Conservation (phyloP, 1,140 invertebrate genomes). For the Dinoponera quadriceps region DNA sequence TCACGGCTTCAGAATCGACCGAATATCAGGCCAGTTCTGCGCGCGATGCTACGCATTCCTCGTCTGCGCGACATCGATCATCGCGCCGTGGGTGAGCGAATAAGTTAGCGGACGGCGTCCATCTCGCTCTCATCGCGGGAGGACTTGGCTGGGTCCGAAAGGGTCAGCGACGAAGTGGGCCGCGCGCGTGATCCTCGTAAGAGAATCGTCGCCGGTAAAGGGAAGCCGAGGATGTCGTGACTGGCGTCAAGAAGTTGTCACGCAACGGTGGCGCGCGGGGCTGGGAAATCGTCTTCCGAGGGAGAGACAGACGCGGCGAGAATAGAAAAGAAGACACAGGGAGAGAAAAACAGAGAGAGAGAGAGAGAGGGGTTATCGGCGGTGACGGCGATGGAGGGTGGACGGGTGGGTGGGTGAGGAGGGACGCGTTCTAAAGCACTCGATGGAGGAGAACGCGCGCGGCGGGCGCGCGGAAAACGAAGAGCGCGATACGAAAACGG, state of each 20-base stretch:
- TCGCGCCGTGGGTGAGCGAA: not conserved
- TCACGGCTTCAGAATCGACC: not conserved
- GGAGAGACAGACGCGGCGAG: conserved; percentile 43
- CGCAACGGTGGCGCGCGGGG: conserved; percentile 1
- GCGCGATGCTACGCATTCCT: not conserved
- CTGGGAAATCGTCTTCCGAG: conserved; percentile 21
- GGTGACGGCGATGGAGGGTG: not conserved
- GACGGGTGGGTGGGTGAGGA: not conserved
- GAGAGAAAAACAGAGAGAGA: conserved; percentile 59
- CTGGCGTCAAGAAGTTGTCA: conserved; percentile 37
- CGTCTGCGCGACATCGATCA: not conserved
- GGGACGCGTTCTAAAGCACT: conserved; percentile 62
- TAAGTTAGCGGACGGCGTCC: conserved; percentile 13
- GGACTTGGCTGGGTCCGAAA: not conserved
- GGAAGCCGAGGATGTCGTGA: conserved; percentile 48
- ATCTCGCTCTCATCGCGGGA: not conserved
- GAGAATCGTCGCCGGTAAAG: conserved; percentile 38
- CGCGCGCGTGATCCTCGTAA: conserved; percentile 59
- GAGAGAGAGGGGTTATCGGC: conserved; percentile 36
- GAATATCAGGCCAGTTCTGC: not conserved
- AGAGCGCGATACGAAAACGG: conserved; percentile 68
- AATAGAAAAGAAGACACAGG: conserved; percentile 19
- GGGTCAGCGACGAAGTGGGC: conserved; percentile 43
- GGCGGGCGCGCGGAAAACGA: conserved; percentile 61
- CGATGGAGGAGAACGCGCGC: conserved; percentile 65